Evolutionary conservation across 2,113 vertebrate species (phyloP).

Genomic region (Gymnorhina tibicen): DNA sequence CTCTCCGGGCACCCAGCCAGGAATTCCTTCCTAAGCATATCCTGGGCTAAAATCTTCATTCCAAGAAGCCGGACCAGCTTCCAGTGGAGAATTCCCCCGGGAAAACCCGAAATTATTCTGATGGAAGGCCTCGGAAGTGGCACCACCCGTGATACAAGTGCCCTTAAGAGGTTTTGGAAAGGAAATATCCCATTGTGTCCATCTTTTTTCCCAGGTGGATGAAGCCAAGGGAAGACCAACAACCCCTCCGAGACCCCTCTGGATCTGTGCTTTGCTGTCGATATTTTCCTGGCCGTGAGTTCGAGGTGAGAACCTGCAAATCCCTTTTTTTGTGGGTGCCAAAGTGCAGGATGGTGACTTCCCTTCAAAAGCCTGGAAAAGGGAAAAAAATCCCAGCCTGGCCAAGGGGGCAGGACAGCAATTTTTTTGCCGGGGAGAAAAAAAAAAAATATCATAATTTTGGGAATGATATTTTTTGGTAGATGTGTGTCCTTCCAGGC

Average conservation of each 20-base stretch:
- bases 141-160: fast-evolving
- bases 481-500: background rate
- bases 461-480: background rate
- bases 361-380: background rate
- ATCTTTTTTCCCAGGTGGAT: background rate
- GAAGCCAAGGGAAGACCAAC: background rate
- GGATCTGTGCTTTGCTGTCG: background rate
- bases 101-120: background rate
- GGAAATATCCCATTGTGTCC: background rate
- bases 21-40: background rate
- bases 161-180: too few relatives aligned
- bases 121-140: too few relatives aligned
- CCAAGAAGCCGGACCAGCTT: background rate
- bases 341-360: background rate
- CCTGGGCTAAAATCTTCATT: background rate
- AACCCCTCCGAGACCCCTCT: background rate
- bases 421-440: background rate
- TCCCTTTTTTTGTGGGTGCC: background rate
- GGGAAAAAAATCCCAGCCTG: background rate
- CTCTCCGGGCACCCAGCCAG: background rate
- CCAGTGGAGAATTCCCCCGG: background rate
- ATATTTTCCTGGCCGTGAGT: background rate
- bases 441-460: background rate
- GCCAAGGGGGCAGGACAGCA: background rate
- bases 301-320: background rate